These are phyloP conservation scores for Galerucella calmariensis DNA, from an alignment of 2,888 invertebrate genomes.

Conservation along the genomic window DNA sequence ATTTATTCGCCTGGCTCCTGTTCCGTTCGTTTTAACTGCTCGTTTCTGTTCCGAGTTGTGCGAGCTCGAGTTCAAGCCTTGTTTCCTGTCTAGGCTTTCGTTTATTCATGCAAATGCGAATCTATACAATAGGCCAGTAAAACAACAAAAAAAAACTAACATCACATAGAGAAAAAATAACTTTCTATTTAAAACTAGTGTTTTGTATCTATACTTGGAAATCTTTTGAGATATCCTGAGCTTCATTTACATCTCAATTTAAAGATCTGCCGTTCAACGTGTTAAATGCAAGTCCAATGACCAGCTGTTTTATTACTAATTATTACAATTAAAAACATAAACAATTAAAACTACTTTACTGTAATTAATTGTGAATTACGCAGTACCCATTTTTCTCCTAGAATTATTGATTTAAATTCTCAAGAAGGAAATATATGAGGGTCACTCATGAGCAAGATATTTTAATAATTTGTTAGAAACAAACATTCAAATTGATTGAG, in stretches of 20 bases:
- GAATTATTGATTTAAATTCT: conserved; percentile 1
- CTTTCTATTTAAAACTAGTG: too few species aligned
- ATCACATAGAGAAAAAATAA: neutral
- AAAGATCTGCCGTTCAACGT: neutral
- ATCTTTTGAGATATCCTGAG: too few species aligned
- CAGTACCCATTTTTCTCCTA: conserved; percentile 40
- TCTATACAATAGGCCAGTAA: conserved; percentile 13
- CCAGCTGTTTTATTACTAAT: conserved; percentile 44
- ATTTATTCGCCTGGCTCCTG: conserved; percentile 56
- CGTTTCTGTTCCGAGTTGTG: conserved; percentile 28
- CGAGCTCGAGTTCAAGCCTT: conserved; percentile 44
- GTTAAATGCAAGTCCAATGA: conserved; percentile 36
- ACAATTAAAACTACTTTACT: conserved; percentile 46
- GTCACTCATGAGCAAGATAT: neutral
- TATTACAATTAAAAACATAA: conserved; percentile 41
- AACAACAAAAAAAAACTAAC: neutral
- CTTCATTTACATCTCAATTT: too few species aligned
- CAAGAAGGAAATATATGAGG: neutral
- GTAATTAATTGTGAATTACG: conserved; percentile 44
- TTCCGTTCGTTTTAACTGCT: conserved; percentile 43
- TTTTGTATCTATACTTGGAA: too few species aligned
- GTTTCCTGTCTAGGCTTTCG: conserved; percentile 55
- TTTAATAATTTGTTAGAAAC: too few species aligned
- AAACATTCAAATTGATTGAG: too few species aligned
- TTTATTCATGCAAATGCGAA: conserved; percentile 52